Evolutionary conservation across 2,113 vertebrate genomes (phyloP), one percentile per base, ranked within the genome.

Genomic region (Agapornis roseicollis): DNA sequence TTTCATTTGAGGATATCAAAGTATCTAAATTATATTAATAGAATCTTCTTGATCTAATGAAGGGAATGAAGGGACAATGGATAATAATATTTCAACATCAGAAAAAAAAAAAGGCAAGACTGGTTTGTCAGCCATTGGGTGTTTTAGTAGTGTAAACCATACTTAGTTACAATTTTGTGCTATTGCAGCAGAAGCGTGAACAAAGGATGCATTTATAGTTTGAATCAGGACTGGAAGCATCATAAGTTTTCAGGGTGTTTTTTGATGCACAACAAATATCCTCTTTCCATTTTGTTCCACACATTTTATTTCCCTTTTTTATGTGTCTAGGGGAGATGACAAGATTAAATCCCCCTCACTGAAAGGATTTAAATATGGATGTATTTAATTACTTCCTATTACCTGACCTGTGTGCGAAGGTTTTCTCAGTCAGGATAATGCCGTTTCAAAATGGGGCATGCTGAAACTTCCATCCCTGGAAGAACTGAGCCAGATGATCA

Each of bases 361-460:
- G 72, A 56, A 92, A 88, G 61, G 72, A 87, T 81, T 92, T 86
- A 61, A 71, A 66, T 87, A 61, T 72, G 71, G 66, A 71, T 94
- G 52, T 71, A 53, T 94, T 93, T 95, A 96, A 94, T 93, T 95
- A 61, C 49, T 96, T 96, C 58, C 65, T 72, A 77, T 78, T 93
- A 93, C 84, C 73, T 89, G 85, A 89, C 72, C 92, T 41, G 25
- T 23, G 69, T 69, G 70, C 63, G 69, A 89, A 78, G 65, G 28
- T 92, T 90, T 93, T 84, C 77, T 65, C 31, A 84, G 82, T 63
- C 82, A 93, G 88, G 52, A 73, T 60, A 90, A 50, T 52, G 52
- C 60, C 31, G 33, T 93, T 86, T 91, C 65, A 90, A 83, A 95
- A 88, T 66, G 53, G 63, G 29, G 31, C 41, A 19, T n/a, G 66